Conservation (phyloP, 2,113 vertebrate genomes). For the Pavo muticus region DNA sequence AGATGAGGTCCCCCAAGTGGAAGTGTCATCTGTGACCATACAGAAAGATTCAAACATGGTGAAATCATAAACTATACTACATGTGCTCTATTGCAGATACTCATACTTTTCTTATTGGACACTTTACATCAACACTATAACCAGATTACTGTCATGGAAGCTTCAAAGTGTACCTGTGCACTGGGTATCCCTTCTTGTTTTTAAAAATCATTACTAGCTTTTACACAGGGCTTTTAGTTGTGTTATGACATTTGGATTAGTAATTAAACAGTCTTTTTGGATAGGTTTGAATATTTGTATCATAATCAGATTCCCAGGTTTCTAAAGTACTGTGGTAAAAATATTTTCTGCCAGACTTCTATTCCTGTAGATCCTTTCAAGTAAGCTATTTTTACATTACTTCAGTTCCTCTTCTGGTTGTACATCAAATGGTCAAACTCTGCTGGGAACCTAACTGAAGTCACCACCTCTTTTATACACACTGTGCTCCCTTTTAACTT, state of each 20-base stretch:
- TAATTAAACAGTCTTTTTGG: not conserved
- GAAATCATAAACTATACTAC: not conserved
- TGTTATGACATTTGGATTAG: not conserved
- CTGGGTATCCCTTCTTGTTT: not conserved
- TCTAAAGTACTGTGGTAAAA: not conserved
- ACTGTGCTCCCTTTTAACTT: not conserved
- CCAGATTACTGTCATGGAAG: not conserved
- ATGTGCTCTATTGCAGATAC: not conserved
- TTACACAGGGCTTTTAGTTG: not conserved
- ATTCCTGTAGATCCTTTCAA: not conserved
- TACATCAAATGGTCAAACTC: not conserved
- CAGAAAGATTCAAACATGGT: not conserved
- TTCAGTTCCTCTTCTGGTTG: not conserved
- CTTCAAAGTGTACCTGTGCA: not conserved
- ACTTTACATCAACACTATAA: not conserved
- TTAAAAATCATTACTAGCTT: not conserved
- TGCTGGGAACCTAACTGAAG: not conserved
- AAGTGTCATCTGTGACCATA: not conserved
- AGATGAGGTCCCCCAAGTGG: not conserved
- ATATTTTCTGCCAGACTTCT: not conserved
- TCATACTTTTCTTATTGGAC: not conserved
- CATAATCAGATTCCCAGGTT: not conserved
- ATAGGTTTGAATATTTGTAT: not conserved
- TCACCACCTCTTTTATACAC: not conserved
- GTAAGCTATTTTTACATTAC: not conserved